Evolutionary conservation across 2,113 vertebrate species (phyloP).

Genomic region (Bos indicus): DNA sequence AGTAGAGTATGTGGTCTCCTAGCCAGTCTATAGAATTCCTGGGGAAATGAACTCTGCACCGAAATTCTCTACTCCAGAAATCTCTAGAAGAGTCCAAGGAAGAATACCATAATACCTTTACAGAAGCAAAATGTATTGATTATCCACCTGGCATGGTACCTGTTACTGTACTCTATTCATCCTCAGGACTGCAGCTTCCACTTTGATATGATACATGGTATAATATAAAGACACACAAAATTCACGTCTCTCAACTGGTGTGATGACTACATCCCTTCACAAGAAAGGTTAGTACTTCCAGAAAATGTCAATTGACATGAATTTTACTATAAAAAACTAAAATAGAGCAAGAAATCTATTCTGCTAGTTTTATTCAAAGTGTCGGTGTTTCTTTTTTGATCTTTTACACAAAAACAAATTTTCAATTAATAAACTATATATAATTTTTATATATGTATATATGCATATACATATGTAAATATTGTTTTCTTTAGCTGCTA

Average conservation of each 20-base stretch:
- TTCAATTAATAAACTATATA: neutral
- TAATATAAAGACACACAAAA: neutral
- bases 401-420: neutral
- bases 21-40: neutral
- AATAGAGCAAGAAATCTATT: neutral
- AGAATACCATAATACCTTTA: neutral
- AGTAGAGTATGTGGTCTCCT: neutral
- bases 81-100: neutral
- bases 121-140: neutral
- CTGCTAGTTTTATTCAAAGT: neutral
- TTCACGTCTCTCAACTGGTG: neutral
- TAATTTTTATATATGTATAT: neutral
- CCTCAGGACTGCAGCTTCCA: neutral
- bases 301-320: neutral
- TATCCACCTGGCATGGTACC: neutral
- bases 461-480: neutral
- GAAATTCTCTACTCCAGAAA: neutral
- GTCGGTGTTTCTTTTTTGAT: neutral
- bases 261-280: neutral
- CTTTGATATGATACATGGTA: neutral
- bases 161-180: neutral
- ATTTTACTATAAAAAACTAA: neutral
- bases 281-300: neutral
- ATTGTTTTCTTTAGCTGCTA: neutral
- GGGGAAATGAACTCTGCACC: neutral